Percentiles rank a stretch among this genome's conserved stretches.
Conservation (phyloP, 2,888 invertebrate species). For the Spisula solida region DNA sequence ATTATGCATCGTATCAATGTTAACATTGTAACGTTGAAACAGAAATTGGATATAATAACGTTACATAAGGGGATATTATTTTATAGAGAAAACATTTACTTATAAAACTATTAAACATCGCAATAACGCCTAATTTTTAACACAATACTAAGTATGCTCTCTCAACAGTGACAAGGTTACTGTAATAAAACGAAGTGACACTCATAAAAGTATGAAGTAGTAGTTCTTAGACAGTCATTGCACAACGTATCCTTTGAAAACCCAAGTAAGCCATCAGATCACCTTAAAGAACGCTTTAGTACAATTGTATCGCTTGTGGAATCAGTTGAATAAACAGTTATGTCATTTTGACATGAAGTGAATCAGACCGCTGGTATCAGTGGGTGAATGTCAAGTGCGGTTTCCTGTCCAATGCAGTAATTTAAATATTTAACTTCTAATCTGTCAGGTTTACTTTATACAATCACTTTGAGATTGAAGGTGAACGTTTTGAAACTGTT, state of each 20-base stretch:
- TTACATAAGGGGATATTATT: background rate
- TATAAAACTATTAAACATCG: background rate
- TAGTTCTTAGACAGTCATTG: background rate
- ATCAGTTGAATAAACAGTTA: background rate
- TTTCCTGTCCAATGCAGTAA: slow-evolving; percentile 40
- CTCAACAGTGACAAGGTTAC: background rate
- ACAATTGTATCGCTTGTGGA: background rate
- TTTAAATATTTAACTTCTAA: slow-evolving; percentile 40
- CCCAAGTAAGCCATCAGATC: background rate
- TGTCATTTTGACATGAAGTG: background rate
- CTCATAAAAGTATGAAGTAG: background rate
- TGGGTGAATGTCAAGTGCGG: slow-evolving; percentile 43
- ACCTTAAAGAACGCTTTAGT: background rate
- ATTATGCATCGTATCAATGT: background rate
- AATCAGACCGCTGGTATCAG: background rate
- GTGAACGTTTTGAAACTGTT: background rate
- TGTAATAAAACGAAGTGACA: background rate
- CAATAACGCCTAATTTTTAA: background rate
- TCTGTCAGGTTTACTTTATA: slow-evolving; percentile 10
- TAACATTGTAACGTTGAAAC: background rate
- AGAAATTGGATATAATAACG: background rate
- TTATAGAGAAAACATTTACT: background rate
- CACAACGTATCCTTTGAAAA: background rate
- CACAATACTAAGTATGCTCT: background rate
- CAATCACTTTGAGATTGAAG: slow-evolving; percentile 15